Conservation (phyloP, 2,797 vertebrate species). For the Sebastes hubbsi region DNA sequence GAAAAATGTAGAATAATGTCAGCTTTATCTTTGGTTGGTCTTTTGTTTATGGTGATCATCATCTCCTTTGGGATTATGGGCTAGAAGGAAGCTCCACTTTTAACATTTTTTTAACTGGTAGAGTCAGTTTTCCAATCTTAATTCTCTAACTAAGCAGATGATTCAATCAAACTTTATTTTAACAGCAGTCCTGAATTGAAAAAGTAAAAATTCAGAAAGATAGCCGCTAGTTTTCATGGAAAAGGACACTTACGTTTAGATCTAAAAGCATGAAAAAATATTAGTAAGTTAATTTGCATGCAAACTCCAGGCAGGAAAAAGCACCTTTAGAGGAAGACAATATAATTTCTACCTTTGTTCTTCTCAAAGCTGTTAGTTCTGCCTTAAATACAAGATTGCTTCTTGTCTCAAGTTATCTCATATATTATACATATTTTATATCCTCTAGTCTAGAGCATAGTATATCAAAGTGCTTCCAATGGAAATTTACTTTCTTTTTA, state of each 20-base stretch:
- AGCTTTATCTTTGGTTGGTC: too few species aligned
- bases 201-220: neutral
- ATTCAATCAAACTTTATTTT: neutral
- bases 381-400: neutral
- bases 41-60: too few species aligned
- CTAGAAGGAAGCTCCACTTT: neutral
- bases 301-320: neutral
- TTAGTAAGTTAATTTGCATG: slow-evolving; percentile 44
- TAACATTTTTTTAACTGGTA: neutral
- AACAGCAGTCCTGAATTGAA: neutral
- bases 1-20: too few species aligned
- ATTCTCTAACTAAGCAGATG: neutral
- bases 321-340: neutral
- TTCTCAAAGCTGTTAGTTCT: slow-evolving; percentile 22
- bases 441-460: neutral
- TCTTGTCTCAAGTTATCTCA: neutral
- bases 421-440: neutral
- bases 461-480: neutral
- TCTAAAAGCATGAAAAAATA: slow-evolving; percentile 4
- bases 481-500: neutral
- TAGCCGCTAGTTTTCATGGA: neutral
- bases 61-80: neutral
- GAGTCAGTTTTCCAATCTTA: neutral
- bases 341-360: slow-evolving; percentile 1
- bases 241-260: neutral